Evolutionary conservation across 1,140 invertebrate species (phyloP).

Genomic region (Drosophila varians): DNA sequence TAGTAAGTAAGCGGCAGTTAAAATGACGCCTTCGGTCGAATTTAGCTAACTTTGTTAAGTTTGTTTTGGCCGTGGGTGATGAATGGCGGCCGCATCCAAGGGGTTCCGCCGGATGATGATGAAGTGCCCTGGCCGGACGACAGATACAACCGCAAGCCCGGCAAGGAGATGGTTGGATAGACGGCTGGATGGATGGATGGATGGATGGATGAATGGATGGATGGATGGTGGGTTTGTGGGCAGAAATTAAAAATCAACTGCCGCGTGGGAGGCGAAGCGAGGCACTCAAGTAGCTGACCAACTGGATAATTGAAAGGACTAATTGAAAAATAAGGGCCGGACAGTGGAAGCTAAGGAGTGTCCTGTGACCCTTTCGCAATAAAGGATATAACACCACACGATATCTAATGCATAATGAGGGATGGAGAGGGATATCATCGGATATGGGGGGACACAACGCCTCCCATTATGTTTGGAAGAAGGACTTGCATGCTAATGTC

Average conservation of each 20-base stretch:
- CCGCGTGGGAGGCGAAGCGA: slow-evolving; percentile 16
- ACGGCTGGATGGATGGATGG: not conserved
- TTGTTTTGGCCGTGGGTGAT: slow-evolving; percentile 39
- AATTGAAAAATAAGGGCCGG: slow-evolving; percentile 34
- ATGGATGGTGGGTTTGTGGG: not conserved
- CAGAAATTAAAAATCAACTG: slow-evolving; percentile 50
- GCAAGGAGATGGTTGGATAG: not conserved
- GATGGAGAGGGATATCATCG: not conserved
- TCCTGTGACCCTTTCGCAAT: not conserved
- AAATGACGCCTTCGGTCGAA: slow-evolving; percentile 56
- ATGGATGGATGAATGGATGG: not conserved
- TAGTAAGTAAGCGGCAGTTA: slow-evolving; percentile 51
- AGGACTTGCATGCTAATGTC: slow-evolving; percentile 41
- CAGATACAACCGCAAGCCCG: slow-evolving; percentile 13
- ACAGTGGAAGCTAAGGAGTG: not conserved
- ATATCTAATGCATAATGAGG: not conserved
- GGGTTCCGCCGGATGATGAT: slow-evolving; percentile 26
- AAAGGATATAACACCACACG: not conserved
- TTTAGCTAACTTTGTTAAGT: slow-evolving; percentile 60
- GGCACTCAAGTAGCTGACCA: slow-evolving; percentile 45
- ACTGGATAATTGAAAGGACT: slow-evolving; percentile 47
- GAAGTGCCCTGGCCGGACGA: slow-evolving; percentile 30
- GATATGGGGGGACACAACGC: not conserved
- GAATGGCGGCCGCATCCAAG: slow-evolving; percentile 24
- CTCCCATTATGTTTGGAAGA: not conserved